These are phyloP conservation scores for Chrysochloris asiatica DNA, from an alignment of 2,113 vertebrate species.

Conservation along the genomic window DNA sequence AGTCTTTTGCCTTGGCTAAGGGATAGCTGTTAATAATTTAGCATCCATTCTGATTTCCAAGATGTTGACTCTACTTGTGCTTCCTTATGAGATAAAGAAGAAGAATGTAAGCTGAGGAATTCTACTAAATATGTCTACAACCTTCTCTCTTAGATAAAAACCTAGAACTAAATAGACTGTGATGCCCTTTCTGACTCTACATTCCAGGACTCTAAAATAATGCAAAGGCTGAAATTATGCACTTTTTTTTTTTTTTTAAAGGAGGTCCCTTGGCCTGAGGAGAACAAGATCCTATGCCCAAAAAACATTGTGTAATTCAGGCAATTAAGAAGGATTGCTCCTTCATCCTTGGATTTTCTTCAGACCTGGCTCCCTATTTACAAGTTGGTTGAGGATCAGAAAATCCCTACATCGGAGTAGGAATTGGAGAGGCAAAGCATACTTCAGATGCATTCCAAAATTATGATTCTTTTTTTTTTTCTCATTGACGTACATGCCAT, in stretches of 20 bases:
- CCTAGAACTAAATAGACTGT: not conserved
- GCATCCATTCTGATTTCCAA: not conserved
- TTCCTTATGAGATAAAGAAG: conserved; percentile 32
- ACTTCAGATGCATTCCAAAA: conserved; percentile 51
- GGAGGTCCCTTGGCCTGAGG: conserved; percentile 24
- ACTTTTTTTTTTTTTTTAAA: conserved; percentile 60
- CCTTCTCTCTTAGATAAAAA: not conserved
- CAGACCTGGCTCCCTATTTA: conserved; percentile 57
- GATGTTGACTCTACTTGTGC: not conserved
- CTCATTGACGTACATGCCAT: conserved; percentile 56
- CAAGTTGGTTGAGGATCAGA: conserved; percentile 54
- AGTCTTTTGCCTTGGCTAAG: not conserved
- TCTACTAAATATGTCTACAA: not conserved
- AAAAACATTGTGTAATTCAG: conserved; percentile 49
- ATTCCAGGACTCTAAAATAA: not conserved
- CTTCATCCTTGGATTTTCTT: conserved; percentile 48
- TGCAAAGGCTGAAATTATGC: not conserved
- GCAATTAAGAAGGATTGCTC: conserved; percentile 56
- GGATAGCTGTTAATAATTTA: not conserved
- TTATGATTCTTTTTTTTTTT: conserved; percentile 59
- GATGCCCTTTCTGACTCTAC: not conserved
- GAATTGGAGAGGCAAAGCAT: conserved; percentile 20
- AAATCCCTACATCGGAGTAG: conserved; percentile 45
- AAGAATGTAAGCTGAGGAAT: not conserved
- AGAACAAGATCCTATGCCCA: conserved; percentile 45